A percentile compares a stretch with the other conserved stretches of the same genome.
phyloP scores from a whole-genome alignment of 2,888 invertebrate genomes.

The Dendrolimus houi region DNA sequence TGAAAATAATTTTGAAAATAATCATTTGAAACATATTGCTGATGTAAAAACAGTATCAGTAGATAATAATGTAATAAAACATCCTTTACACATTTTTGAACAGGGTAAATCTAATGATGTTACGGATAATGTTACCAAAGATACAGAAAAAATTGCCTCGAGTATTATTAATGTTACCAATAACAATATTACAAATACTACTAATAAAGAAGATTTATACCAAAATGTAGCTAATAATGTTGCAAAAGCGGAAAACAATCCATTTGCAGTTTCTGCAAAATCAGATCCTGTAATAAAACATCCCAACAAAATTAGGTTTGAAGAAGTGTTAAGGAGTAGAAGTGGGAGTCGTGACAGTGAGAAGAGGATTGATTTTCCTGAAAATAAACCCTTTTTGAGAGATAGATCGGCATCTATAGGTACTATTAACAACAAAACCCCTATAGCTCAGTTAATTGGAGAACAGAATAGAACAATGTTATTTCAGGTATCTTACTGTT shows the following conservation, averaged over 20 bases:
- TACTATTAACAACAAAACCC: conserved; percentile 65
- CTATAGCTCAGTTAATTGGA: conserved; percentile 61
- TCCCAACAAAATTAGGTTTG: conserved; percentile 34
- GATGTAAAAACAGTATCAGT: not conserved
- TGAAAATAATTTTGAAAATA: not conserved
- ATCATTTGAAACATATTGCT: not conserved
- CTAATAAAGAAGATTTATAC: not conserved
- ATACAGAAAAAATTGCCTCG: not conserved
- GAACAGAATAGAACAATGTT: conserved; percentile 96
- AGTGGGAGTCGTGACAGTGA: conserved; percentile 19
- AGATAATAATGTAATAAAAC: not conserved
- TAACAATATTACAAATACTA: not conserved
- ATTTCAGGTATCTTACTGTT: conserved; percentile 80
- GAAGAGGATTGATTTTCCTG: conserved; percentile 31
- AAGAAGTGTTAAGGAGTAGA: conserved; percentile 34
- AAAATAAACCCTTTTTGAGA: conserved; percentile 62
- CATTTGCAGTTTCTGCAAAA: not conserved
- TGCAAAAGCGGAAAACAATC: conserved; percentile 1
- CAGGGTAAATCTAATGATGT: not conserved
- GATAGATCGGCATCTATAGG: conserved; percentile 80
- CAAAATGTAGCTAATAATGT: not conserved
- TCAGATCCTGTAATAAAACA: conserved; percentile 8
- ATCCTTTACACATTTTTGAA: too few relatives aligned
- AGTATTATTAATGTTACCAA: not conserved
- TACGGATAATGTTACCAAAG: not conserved